Evolutionary conservation across 2,113 vertebrate genomes (phyloP).

Genomic region (Burhinus bistriatus): DNA sequence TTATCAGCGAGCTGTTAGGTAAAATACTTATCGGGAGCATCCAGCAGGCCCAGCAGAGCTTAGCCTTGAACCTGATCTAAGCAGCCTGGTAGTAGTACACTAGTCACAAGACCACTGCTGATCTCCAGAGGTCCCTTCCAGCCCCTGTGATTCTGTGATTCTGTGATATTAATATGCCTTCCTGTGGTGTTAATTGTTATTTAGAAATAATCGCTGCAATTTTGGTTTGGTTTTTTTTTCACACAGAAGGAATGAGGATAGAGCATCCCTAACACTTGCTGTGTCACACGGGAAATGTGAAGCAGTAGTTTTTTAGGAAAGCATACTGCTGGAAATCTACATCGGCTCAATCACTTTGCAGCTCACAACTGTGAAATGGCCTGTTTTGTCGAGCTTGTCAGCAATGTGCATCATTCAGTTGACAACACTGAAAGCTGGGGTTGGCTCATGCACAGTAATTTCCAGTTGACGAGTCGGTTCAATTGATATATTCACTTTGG

Average conservation of each 20-base stretch:
- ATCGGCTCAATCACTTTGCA: background rate
- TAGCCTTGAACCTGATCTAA: background rate
- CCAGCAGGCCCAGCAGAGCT: background rate
- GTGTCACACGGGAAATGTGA: background rate
- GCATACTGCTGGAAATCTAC: background rate
- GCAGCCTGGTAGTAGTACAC: background rate
- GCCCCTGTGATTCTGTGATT: no score
- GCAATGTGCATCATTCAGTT: background rate
- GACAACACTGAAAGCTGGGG: background rate
- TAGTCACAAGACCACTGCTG: background rate
- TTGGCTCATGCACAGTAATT: background rate
- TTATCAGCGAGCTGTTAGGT: background rate
- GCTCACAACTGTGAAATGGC: constrained; percentile 8
- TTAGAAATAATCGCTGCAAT: background rate
- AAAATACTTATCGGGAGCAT: background rate
- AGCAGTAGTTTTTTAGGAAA: background rate
- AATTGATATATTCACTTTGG: background rate
- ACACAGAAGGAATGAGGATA: background rate
- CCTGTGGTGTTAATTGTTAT: background rate
- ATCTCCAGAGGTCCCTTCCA: no score
- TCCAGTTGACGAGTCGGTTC: background rate
- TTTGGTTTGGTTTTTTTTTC: background rate
- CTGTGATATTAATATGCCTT: background rate
- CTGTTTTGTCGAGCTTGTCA: background rate
- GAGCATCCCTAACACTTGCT: background rate